A percentile compares a stretch with the other conserved stretches of the same genome.
Evolutionary conservation across 2,113 vertebrate species (phyloP).

Genomic region (Apus apus): DNA sequence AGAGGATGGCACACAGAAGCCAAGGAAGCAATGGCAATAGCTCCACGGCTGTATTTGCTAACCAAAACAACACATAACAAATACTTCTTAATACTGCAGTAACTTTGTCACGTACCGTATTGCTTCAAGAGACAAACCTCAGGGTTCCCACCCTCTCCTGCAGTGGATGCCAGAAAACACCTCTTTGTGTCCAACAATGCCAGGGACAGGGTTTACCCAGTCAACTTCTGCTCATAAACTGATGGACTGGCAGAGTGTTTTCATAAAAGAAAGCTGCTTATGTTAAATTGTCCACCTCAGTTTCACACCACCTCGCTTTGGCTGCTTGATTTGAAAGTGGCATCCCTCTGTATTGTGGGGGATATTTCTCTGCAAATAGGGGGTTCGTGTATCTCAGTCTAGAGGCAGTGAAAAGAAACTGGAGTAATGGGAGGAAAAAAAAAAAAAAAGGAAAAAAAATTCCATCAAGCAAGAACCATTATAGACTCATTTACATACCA

Average conservation of each 20-base stretch:
- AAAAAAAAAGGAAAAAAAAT: neutral
- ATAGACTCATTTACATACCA: neutral
- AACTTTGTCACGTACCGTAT: slow-evolving; percentile 77
- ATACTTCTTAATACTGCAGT: slow-evolving; percentile 89
- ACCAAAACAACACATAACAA: slow-evolving; percentile 84
- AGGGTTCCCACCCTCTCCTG: rapidly evolving
- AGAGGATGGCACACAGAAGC: no score
- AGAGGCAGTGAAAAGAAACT: neutral
- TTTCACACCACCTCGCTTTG: neutral
- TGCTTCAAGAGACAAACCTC: neutral
- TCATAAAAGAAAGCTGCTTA: neutral
- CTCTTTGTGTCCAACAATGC: neutral
- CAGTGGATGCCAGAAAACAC: neutral
- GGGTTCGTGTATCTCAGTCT: neutral
- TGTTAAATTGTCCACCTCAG: neutral
- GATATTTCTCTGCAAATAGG: neutral
- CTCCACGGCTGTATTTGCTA: neutral
- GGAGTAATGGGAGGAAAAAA: neutral
- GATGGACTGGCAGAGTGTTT: neutral
- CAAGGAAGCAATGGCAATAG: neutral
- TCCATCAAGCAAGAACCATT: neutral
- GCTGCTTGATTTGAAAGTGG: rapidly evolving
- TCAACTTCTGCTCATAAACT: neutral
- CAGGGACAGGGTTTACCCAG: neutral
- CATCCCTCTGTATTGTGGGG: neutral